Percentiles rank a stretch among this genome's conserved stretches.
Conservation (phyloP, 2,797 vertebrate genomes). For the Rhinichthys osculus region DNA sequence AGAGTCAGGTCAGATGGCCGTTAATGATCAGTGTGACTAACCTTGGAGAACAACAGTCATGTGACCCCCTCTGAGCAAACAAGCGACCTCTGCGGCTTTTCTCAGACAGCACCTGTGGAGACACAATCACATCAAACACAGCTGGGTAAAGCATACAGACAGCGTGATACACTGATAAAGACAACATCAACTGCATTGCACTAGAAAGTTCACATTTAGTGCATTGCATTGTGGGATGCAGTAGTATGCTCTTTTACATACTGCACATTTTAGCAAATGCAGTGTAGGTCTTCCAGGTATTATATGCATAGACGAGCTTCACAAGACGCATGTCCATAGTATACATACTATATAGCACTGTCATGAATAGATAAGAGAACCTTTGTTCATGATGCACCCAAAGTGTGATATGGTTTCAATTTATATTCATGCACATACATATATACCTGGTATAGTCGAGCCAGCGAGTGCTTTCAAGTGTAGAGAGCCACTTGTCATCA, state of each 20-base stretch:
- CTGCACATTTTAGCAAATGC: not conserved
- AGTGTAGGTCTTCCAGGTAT: not conserved
- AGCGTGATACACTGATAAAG: not conserved
- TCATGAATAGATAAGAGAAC: not conserved
- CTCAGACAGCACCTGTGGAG: slow-evolving; percentile 85
- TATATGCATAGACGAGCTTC: not conserved
- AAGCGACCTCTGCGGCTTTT: slow-evolving; percentile 87
- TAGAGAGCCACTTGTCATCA: slow-evolving; percentile 94
- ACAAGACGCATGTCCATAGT: not conserved
- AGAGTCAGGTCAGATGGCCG: slow-evolving; percentile 2
- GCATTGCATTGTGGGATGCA: not conserved
- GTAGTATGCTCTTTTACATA: not conserved
- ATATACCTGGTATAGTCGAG: slow-evolving; percentile 88
- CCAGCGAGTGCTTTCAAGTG: slow-evolving; percentile 90
- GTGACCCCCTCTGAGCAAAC: slow-evolving; percentile 82
- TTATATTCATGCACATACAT: not conserved
- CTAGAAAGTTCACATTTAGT: not conserved
- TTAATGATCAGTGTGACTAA: slow-evolving; percentile 72
- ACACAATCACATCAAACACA: slow-evolving; percentile 37
- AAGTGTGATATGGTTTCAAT: not conserved
- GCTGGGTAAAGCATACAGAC: slow-evolving; percentile 15
- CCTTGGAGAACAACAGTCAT: slow-evolving; percentile 93
- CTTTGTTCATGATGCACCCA: not conserved
- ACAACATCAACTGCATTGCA: not conserved
- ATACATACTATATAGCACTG: too few species aligned